Evolutionary conservation across 2,113 vertebrate genomes (phyloP), one percentile per base, ranked within the genome.

Genomic region (Electrona antarctica): DNA sequence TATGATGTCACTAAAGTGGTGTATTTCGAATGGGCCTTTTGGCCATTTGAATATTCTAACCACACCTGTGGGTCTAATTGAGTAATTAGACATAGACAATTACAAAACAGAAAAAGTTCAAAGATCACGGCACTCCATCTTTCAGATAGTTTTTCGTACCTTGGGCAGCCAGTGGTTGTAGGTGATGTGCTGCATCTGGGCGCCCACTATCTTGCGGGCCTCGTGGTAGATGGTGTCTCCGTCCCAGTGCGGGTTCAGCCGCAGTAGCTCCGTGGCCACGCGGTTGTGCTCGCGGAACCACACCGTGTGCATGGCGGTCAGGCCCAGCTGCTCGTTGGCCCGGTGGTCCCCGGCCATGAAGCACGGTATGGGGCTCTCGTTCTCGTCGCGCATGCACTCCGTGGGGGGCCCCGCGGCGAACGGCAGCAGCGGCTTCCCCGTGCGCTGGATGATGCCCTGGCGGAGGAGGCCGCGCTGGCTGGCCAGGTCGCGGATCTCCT

Each of bases 271-370:
- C 0, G 95, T 87, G 0, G 98, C 97, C 7, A 99, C 87, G 67
- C 97, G 95, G 85, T 99, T 99, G 89, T 99, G 98, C 67, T 99
- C 98, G 9, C 98, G 93, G 83, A 99, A 96, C 97, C 97, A 99
- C 52, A 98, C 75, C 0, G 97, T 99, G 86, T 99, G 98, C 95
- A 99, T 98, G 71, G 97, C 94, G 0, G 98, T 99, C 79, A 99
- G 93, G 45, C 94, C 97, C 51, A 99, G 87, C 76, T 99, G 98
- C 84, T 99, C 98, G 0, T 99, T 99, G 77, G 98, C 96, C 0
- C 98, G 95, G 79, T 98, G 96, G 87, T 99, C 98, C 1, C 98
- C 98, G 0, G 97, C 98, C 78, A 98, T 88, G 87, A 99, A 99
- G 85, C 98, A 99, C 0, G 98, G 98, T 65, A 99, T 97, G 0